Conservation (phyloP, 2,113 vertebrate species). For the Mellivora capensis region DNA sequence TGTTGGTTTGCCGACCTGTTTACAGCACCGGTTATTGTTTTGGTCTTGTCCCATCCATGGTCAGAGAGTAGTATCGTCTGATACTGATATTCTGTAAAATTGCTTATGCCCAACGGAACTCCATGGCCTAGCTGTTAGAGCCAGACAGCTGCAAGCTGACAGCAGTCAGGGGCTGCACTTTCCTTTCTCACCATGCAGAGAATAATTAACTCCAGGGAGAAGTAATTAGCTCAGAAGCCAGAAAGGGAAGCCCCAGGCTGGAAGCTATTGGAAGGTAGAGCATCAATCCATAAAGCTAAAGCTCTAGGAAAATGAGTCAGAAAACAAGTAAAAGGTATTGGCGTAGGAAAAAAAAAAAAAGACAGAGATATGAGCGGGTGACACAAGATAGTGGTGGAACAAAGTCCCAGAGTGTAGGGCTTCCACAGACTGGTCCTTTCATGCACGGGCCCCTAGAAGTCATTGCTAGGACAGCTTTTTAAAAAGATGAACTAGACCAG, state of each 20-base stretch:
- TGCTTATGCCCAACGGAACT: conserved; percentile 16
- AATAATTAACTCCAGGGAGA: conserved; percentile 72
- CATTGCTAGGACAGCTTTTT: not conserved
- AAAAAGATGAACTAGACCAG: not conserved
- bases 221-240: conserved; percentile 69
- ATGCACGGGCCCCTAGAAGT: not conserved
- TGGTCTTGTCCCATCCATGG: not conserved
- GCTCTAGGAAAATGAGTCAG: conserved; percentile 56
- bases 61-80: not conserved
- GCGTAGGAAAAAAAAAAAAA: not conserved
- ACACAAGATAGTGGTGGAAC: not conserved
- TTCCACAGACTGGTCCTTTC: not conserved
- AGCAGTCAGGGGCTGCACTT: conserved; percentile 13
- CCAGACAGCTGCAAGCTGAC: conserved; percentile 37
- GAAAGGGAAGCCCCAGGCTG: conserved; percentile 40
- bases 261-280: conserved; percentile 57
- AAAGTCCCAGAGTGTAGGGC: not conserved
- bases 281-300: conserved; percentile 49
- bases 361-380: not conserved
- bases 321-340: conserved; percentile 58
- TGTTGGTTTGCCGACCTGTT: not conserved
- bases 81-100: conserved; percentile 12
- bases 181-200: conserved; percentile 49
- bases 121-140: not conserved
- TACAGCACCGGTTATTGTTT: not conserved